Percentiles rank a stretch among this genome's conserved stretches.
These are phyloP conservation scores for Pica pica DNA, from an alignment of 2,113 vertebrate genomes.

Conservation along the genomic window DNA sequence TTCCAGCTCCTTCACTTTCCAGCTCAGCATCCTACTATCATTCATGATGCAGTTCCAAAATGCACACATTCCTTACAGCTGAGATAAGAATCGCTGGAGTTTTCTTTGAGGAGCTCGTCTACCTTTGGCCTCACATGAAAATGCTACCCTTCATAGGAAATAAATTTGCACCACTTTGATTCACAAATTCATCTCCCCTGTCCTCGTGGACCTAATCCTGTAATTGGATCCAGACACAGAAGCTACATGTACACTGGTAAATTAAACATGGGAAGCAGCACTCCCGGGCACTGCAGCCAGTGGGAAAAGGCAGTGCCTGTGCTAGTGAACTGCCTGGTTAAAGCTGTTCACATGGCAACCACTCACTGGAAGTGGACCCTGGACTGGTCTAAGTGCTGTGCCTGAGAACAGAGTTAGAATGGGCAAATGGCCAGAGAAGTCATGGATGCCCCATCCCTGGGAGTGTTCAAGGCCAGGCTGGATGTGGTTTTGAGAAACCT, in stretches of 20 bases:
- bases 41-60: background rate
- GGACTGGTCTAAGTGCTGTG: background rate
- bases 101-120: background rate
- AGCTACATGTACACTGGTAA: background rate
- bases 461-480: background rate
- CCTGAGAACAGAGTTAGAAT: background rate
- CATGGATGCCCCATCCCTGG: accelerated
- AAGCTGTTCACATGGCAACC: background rate
- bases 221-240: background rate
- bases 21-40: background rate
- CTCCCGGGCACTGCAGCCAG: background rate
- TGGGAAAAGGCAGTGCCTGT: background rate
- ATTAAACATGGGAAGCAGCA: constrained; percentile 14
- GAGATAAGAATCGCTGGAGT: background rate
- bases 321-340: background rate
- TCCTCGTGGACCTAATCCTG: background rate
- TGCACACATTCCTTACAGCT: background rate
- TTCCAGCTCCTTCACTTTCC: background rate
- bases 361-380: background rate
- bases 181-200: background rate
- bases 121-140: background rate
- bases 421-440: background rate
- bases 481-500: background rate
- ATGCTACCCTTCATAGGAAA: background rate
- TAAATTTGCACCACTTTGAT: background rate